Percentiles rank a stretch among this genome's conserved stretches.
phyloP scores from a whole-genome alignment of 2,113 vertebrate genomes.

The Trinectes maculatus region DNA sequence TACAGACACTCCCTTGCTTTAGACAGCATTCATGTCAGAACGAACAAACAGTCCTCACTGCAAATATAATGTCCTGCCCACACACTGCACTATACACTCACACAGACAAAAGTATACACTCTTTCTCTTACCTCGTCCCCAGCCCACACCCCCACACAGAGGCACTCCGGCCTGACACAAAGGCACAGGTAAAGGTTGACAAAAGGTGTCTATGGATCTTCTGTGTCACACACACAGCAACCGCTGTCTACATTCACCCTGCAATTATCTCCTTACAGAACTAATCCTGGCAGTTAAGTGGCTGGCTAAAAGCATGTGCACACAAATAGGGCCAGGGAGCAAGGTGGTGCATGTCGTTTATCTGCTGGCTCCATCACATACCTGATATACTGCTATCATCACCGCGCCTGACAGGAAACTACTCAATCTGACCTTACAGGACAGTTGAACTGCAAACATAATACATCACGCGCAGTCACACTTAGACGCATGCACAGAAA shows the following conservation, averaged over 20 bases:
- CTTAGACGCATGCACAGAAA: slow-evolving; percentile 1
- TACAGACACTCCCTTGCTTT: slow-evolving; percentile 73
- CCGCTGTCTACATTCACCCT: slow-evolving; percentile 72
- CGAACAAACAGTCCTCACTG: slow-evolving; percentile 63
- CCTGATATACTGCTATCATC: slow-evolving; percentile 68
- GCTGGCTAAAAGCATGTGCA: slow-evolving; percentile 84
- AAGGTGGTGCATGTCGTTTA: slow-evolving; percentile 68
- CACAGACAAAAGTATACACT: slow-evolving; percentile 39
- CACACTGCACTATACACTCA: slow-evolving; percentile 44
- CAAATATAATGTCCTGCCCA: slow-evolving; percentile 66
- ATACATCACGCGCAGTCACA: not conserved
- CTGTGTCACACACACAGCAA: slow-evolving; percentile 67
- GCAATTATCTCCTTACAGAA: slow-evolving; percentile 81
- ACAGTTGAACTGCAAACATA: slow-evolving; percentile 27
- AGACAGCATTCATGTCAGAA: slow-evolving; percentile 76
- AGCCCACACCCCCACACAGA: slow-evolving; percentile 20
- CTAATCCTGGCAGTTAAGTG: slow-evolving; percentile 81
- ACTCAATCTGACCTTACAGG: slow-evolving; percentile 53
- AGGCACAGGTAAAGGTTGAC: slow-evolving; percentile 75
- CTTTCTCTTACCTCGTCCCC: slow-evolving; percentile 21
- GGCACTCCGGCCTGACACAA: slow-evolving; percentile 64
- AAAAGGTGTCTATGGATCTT: slow-evolving; percentile 78
- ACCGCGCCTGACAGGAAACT: slow-evolving; percentile 61
- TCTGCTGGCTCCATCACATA: slow-evolving; percentile 71
- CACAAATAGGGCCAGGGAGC: slow-evolving; percentile 75